Conservation (phyloP, 2,888 invertebrate species). For the Drosophila kokeensis region DNA sequence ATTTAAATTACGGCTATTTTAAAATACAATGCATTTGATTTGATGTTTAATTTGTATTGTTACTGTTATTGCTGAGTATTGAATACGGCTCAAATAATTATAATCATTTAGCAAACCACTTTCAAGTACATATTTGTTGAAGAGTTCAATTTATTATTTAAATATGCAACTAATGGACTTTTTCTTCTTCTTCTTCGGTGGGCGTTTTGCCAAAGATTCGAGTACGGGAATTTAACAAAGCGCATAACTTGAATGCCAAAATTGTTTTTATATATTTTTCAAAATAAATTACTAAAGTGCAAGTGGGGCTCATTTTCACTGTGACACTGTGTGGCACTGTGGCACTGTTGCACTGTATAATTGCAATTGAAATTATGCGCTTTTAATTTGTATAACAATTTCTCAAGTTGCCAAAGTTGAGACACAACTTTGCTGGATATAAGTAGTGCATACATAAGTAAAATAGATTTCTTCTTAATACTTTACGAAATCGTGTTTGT, state of each 20-base stretch:
- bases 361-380: slow-evolving; percentile 49
- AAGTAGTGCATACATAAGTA: slow-evolving; percentile 1
- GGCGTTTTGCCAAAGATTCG: slow-evolving; percentile 70
- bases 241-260: slow-evolving; percentile 47
- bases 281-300: slow-evolving; percentile 1
- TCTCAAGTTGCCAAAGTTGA: not conserved
- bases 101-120: slow-evolving; percentile 60
- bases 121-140: slow-evolving; percentile 17
- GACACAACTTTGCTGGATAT: not conserved
- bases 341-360: not conserved
- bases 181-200: slow-evolving; percentile 45
- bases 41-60: slow-evolving; percentile 15
- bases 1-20: slow-evolving; percentile 41
- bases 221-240: slow-evolving; percentile 23
- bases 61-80: slow-evolving; percentile 37
- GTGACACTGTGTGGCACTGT: slow-evolving; percentile 4
- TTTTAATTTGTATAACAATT: slow-evolving; percentile 13
- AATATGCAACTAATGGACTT: slow-evolving; percentile 43
- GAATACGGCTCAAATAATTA: slow-evolving; percentile 10
- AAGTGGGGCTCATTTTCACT: slow-evolving; percentile 34
- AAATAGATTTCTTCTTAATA: slow-evolving; percentile 19
- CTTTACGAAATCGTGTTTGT: slow-evolving; percentile 21
- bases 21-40: slow-evolving; percentile 43
- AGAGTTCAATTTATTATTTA: slow-evolving; percentile 8
- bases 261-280: not conserved